A percentile compares a stretch with the other conserved stretches of the same genome.
These are phyloP conservation scores for Meteorus colon DNA, from an alignment of 2,888 invertebrate genomes.

Conservation along the genomic window DNA sequence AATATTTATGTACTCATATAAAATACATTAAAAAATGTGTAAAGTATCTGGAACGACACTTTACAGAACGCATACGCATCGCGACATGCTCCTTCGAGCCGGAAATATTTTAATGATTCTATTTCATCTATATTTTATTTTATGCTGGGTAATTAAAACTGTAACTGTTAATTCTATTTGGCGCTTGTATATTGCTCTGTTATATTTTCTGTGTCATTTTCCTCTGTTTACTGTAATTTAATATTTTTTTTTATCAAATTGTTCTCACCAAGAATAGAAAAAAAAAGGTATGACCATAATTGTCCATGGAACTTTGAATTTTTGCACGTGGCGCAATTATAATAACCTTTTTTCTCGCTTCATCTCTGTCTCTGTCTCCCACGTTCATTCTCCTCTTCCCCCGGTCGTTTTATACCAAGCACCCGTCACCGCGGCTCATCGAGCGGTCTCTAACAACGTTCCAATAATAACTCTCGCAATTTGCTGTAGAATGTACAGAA, in stretches of 20 bases:
- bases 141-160: not conserved
- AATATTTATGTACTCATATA: not conserved
- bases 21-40: not conserved
- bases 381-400: not conserved
- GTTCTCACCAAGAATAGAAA: too few species aligned
- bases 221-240: not conserved
- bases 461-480: not conserved
- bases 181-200: not conserved
- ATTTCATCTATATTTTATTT: not conserved
- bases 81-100: not conserved
- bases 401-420: not conserved
- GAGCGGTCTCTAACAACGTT: not conserved
- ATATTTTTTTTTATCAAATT: not conserved
- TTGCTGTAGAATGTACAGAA: not conserved
- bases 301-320: not conserved
- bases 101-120: not conserved
- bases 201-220: not conserved
- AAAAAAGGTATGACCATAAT: too few species aligned
- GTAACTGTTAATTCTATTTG: not conserved
- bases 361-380: not conserved
- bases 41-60: not conserved
- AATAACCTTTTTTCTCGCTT: not conserved
- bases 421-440: not conserved
- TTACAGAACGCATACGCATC: not conserved
- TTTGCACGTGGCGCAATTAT: constrained; percentile 1